These are phyloP conservation scores for Aplocera efformata DNA, from an alignment of 2,888 invertebrate species.

Conservation along the genomic window DNA sequence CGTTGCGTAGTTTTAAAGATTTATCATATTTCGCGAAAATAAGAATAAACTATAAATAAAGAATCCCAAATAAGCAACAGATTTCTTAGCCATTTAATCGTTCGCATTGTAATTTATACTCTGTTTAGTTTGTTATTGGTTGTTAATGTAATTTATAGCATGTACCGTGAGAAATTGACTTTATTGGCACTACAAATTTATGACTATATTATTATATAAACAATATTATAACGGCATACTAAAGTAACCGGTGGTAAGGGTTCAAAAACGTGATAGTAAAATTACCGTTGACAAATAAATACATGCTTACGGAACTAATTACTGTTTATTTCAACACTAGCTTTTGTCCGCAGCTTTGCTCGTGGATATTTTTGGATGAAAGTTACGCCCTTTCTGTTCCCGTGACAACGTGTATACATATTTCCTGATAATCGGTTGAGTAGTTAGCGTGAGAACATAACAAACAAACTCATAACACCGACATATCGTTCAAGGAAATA, in stretches of 20 bases:
- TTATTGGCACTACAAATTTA: constrained; percentile 23
- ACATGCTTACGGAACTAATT: not conserved
- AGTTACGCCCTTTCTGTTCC: too few relatives aligned
- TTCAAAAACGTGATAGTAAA: constrained; percentile 3
- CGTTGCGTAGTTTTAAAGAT: too few relatives aligned
- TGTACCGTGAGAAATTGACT: constrained; percentile 22
- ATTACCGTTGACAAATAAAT: not conserved
- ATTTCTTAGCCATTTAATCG: not conserved
- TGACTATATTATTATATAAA: too few relatives aligned
- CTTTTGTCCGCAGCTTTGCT: too few relatives aligned
- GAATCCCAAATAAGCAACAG: not conserved
- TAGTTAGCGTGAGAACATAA: too few relatives aligned
- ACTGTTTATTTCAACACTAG: too few relatives aligned
- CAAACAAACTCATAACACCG: too few relatives aligned
- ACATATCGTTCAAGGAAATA: too few relatives aligned
- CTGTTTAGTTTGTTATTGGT: constrained; percentile 19
- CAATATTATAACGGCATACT: constrained; percentile 11
- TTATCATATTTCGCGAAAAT: too few relatives aligned
- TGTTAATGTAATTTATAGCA: constrained; percentile 25
- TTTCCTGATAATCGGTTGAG: too few relatives aligned
- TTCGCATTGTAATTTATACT: constrained; percentile 1
- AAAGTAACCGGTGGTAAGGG: constrained; percentile 6
- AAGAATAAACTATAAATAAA: not conserved
- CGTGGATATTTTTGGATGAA: too few relatives aligned
- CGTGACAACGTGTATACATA: too few relatives aligned